Conservation (phyloP, 2,113 vertebrate genomes). For the Opisthocomus hoazin region DNA sequence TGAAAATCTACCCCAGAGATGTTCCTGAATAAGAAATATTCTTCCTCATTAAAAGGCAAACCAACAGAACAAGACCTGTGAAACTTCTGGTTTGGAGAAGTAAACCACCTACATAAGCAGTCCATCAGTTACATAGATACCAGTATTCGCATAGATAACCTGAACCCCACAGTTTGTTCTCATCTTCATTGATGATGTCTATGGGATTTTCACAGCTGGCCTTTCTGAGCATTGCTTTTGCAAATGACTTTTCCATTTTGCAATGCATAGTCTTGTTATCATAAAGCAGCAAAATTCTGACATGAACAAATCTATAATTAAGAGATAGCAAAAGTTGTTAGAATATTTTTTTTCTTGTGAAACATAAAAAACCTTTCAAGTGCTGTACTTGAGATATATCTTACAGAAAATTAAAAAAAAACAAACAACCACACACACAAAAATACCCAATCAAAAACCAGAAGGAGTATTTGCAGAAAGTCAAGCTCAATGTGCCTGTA, state of each 20-base stretch:
- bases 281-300: not conserved
- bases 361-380: not conserved
- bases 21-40: not conserved
- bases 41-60: not conserved
- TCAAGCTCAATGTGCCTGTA: not conserved
- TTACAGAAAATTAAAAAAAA: not conserved
- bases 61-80: not conserved
- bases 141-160: not conserved
- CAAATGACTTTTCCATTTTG: not conserved
- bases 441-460: accelerated
- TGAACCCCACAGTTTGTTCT: not conserved
- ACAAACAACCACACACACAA: not conserved
- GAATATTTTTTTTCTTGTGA: not conserved
- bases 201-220: not conserved
- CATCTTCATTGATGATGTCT: not conserved
- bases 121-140: not conserved
- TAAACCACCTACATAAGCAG: not conserved
- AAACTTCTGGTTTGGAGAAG: not conserved
- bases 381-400: not conserved
- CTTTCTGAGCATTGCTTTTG: not conserved
- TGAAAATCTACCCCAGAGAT: not conserved
- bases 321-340: not conserved
- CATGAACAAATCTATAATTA: not conserved
- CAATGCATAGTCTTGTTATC: not conserved
- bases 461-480: not conserved